These are phyloP conservation scores for Phrynocephalus forsythii DNA, from an alignment of 2,797 vertebrate species.

Conservation along the genomic window DNA sequence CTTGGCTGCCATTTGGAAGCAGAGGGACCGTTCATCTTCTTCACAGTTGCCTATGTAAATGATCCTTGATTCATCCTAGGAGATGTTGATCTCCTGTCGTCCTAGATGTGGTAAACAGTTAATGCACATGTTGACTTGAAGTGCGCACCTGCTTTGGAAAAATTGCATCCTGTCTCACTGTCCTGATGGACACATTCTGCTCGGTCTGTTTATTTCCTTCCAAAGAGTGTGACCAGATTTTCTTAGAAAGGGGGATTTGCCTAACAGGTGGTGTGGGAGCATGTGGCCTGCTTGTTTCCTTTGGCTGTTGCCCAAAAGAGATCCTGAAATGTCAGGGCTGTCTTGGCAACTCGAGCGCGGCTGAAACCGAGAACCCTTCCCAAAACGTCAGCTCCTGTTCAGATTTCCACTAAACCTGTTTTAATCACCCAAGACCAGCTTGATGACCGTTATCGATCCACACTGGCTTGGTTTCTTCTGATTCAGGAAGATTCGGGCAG, in stretches of 20 bases:
- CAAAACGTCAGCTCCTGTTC: not conserved
- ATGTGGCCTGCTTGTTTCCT: not conserved
- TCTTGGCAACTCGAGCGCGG: slow-evolving; percentile 33
- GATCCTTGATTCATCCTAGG: slow-evolving; percentile 42
- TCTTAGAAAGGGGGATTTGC: slow-evolving; percentile 22
- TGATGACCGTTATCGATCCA: not conserved
- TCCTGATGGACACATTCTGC: slow-evolving; percentile 15
- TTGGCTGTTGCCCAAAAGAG: not conserved
- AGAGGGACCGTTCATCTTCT: not conserved
- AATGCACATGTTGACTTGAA: not conserved
- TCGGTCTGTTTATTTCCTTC: slow-evolving; percentile 60
- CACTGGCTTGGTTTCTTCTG: slow-evolving; percentile 1
- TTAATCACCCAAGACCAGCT: not conserved
- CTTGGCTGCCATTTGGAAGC: not conserved
- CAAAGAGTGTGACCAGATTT: not conserved
- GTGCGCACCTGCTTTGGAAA: slow-evolving; percentile 29
- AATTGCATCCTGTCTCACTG: not conserved
- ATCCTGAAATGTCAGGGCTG: not conserved
- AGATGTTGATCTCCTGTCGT: slow-evolving; percentile 19
- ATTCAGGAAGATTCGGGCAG: not conserved
- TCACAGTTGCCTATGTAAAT: not conserved
- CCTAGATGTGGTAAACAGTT: not conserved
- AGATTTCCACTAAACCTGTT: not conserved
- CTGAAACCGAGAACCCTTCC: not conserved
- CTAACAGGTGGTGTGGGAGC: slow-evolving; percentile 11